phyloP scores from a whole-genome alignment of 2,888 invertebrate species.

The Hyposoter didymator region DNA sequence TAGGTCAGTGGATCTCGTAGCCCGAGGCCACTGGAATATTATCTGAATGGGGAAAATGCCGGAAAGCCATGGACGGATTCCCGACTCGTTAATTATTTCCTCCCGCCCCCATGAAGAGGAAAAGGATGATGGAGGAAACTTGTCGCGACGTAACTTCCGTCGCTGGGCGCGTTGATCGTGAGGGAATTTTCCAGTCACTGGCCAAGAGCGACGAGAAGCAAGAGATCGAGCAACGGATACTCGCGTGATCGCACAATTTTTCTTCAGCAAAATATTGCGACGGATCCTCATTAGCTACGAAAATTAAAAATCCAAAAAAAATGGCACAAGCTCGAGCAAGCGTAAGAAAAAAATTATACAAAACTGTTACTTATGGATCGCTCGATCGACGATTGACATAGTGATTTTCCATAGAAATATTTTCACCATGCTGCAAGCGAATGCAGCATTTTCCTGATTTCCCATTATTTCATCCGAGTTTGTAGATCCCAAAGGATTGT shows the following conservation, averaged over 20 bases:
- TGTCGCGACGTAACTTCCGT: slow-evolving; percentile 20
- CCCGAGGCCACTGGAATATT: slow-evolving; percentile 27
- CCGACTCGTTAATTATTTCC: slow-evolving; percentile 50
- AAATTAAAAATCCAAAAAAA: neutral
- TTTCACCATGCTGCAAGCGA: neutral
- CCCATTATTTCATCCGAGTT: slow-evolving; percentile 6
- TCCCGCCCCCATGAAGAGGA: slow-evolving; percentile 19
- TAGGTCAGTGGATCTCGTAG: slow-evolving; percentile 42
- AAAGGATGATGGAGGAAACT: neutral
- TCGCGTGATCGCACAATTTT: neutral
- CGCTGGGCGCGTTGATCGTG: slow-evolving; percentile 17
- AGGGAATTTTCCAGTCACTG: slow-evolving; percentile 3
- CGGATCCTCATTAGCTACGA: slow-evolving; percentile 26
- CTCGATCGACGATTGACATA: slow-evolving; percentile 26
- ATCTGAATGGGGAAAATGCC: slow-evolving; percentile 42
- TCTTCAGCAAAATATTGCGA: slow-evolving; percentile 35
- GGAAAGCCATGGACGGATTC: slow-evolving; percentile 66
- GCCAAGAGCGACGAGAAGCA: neutral
- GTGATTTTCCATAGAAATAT: slow-evolving; percentile 14
- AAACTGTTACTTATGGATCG: slow-evolving; percentile 27
- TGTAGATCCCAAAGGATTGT: slow-evolving; percentile 2
- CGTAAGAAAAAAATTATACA: neutral
- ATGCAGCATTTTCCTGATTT: neutral
- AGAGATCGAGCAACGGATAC: slow-evolving; percentile 2
- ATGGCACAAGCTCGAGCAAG: neutral